Base-by-base conservation (phyloP, 2,113 vertebrate genomes). In the Furnarius figulus region DNA sequence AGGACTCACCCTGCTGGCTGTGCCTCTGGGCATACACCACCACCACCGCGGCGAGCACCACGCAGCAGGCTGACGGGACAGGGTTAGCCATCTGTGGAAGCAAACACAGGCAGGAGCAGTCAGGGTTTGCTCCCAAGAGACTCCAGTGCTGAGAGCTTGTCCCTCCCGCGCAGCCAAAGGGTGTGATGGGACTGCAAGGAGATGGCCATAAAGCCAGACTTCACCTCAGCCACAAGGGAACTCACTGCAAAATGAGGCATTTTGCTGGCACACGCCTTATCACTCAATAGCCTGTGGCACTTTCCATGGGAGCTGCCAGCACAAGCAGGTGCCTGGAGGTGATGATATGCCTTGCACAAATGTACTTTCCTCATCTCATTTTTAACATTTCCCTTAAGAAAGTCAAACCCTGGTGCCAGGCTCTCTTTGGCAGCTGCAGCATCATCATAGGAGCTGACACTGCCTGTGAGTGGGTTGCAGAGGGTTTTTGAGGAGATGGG, bases 11-110 rank as follows among this genome's bases (percentile, higher is more conserved):
- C 75, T 97, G 98, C 87, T 99, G 98, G 97, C 98, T 98, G 97
- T 99, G 99, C 97, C 98, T 99, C 98, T 99, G 99, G 76, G 99
- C 98, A 3, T 99, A 99, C 87, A 99, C 99, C 86, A 99, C 98
- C 93, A 99, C 98, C 63, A 98, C 98, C 0, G 97, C 98, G 1
- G 99, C 98, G 50, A 99, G 98, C 90, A 99, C 98, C 97, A 99
- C 95, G 89, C 98, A 99, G 98, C 99, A 99, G 96, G 99, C 97
- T 90, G 99, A 99, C 27, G 98, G 99, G 97, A 99, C 97, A 31
- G 98, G 98, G 97, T 98, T 98, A 87, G 99, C 99, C 99, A 99
- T 99, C 99, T 99, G 99, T 91, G 90, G 97, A 98, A 90, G 78
- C 58, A 96, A 97, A 93, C 81, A 96, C 82, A 98, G 83, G 90